Evolutionary conservation across 2,113 vertebrate genomes (phyloP).

Genomic region (Cyprinodon brontotheroides): DNA sequence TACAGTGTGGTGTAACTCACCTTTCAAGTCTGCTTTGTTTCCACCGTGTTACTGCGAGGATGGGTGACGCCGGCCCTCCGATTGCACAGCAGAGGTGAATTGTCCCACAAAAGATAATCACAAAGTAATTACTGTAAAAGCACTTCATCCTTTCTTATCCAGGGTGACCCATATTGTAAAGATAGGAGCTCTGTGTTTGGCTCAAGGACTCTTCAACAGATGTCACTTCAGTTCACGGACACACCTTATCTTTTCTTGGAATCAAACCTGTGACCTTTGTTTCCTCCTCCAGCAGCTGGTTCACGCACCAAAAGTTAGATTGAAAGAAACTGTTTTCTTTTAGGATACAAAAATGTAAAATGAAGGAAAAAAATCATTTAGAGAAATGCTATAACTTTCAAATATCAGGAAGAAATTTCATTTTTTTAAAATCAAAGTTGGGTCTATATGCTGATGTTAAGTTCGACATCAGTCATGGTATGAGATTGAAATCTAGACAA

Average conservation of each 20-base stretch:
- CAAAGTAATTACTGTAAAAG: constrained; percentile 57
- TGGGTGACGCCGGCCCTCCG: constrained; percentile 3
- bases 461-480: too few relatives aligned
- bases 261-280: constrained; percentile 41
- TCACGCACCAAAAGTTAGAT: neutral
- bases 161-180: constrained; percentile 30
- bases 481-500: neutral
- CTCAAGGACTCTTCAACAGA: constrained; percentile 28
- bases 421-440: neutral
- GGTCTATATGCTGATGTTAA: neutral
- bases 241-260: constrained; percentile 30
- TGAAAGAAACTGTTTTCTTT: neutral
- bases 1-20: neutral
- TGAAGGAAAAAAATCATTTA: neutral
- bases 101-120: constrained; percentile 39
- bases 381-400: neutral
- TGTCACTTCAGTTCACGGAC: constrained; percentile 6
- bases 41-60: neutral
- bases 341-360: neutral
- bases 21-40: neutral
- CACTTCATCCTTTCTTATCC: constrained; percentile 40
- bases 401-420: neutral
- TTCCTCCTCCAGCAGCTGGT: neutral
- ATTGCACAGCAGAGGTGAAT: neutral
- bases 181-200: constrained; percentile 24